Base-by-base conservation (phyloP, 2,797 vertebrate species). In the Gobio occitaniae region DNA sequence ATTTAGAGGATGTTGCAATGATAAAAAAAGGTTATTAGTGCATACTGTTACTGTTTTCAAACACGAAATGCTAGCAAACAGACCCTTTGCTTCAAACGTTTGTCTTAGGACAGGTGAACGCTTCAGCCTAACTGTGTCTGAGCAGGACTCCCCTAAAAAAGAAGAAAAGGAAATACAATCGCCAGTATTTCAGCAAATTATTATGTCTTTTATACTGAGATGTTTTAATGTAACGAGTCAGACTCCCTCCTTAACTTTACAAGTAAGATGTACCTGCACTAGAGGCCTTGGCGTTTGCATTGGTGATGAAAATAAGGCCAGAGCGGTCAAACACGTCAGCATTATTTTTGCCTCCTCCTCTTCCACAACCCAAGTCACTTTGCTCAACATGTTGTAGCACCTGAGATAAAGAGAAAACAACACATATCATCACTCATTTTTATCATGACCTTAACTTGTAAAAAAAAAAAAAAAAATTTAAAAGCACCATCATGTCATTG, bases 271-370 rank as follows among this genome's bases (percentile, higher is more conserved):
- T 91, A 97, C 96, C 96, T 83, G 86, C 44, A 85, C 56, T 80
- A 2, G 90, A 88, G 1, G 94, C 91, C 0, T 93, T 91, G 19
- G 93, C 93, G 0, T 98, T 97, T 32, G 97, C 95, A 0, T 98
- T 99, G 50, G 97, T 98, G 29, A 98, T 86, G 87, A 99, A 97
- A 0, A 95, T 97, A 82, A 99, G 96, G 12, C 98, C 98, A 0
- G 96, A 95, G 63, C 94, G 91, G 15, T 87, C 89, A 87, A 99
- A 98, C 0, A 99, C 97, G 0, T 97, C 95, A 0, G 95, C 44
- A 0, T 93, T 96, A 90, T 97, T 91, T 86, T 3, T 91, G 13
- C 98, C 98, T 0, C 97, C 98, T 0, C 98, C 98, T 10, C 96
- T 97, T 0, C 97, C 98, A 29, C 98, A 99, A 25, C 98, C 98